Conservation (phyloP, 2,113 vertebrate genomes). For the Malurus melanocephalus region DNA sequence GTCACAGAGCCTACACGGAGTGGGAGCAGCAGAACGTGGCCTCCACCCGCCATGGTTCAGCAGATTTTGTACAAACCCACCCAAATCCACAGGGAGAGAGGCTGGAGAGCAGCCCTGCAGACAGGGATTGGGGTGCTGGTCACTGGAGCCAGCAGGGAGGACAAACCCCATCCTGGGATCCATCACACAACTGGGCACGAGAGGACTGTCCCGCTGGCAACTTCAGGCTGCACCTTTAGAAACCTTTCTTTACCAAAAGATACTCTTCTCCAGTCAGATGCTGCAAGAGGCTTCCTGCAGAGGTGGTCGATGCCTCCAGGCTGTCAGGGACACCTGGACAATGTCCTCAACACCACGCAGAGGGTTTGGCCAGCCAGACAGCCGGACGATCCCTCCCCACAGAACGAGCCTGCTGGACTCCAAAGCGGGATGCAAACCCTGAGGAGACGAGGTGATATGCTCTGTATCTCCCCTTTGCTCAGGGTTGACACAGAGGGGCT, state of each 20-base stretch:
- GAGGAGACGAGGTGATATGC: accelerated
- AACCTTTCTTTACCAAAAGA: neutral
- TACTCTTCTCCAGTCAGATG: too few relatives aligned
- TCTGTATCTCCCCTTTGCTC: neutral
- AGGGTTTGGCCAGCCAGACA: neutral
- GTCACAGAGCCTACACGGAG: neutral
- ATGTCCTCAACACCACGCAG: neutral
- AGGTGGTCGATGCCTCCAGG: neutral
- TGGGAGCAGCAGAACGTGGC: accelerated
- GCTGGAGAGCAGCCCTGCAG: neutral
- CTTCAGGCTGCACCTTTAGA: too few relatives aligned
- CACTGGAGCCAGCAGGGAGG: neutral
- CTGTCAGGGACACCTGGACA: neutral
- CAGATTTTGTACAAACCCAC: neutral
- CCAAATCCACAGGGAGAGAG: accelerated
- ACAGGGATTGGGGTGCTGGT: neutral
- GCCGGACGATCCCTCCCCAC: neutral
- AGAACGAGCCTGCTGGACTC: accelerated
- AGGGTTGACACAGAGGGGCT: neutral
- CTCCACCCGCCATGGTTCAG: neutral
- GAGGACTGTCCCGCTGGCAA: accelerated
- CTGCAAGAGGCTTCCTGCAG: neutral
- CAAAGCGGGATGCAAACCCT: accelerated
- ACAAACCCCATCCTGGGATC: neutral
- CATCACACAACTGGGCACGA: accelerated